Percentiles rank a stretch among this genome's conserved stretches.
Conservation (phyloP, 2,888 invertebrate species). For the Leucoma salicis region DNA sequence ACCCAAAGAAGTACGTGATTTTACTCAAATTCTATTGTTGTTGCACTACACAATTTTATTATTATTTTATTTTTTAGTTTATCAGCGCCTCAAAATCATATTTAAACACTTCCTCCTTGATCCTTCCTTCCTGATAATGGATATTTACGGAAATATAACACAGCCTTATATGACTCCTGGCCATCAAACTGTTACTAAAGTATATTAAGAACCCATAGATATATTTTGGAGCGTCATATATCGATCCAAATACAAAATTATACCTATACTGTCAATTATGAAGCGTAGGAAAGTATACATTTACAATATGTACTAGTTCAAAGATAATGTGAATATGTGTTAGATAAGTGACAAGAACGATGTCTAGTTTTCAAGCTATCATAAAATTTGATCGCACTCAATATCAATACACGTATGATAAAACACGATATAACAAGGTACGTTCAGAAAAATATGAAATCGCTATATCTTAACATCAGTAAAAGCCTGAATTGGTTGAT, state of each 20-base stretch:
- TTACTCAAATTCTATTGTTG: neutral
- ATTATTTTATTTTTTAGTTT: too few species aligned
- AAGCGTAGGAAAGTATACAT: constrained; percentile 20
- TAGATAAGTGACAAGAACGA: constrained; percentile 14
- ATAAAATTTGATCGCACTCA: constrained; percentile 29
- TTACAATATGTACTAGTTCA: constrained; percentile 14
- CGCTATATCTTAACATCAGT: constrained; percentile 22
- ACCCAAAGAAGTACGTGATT: neutral
- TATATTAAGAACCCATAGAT: constrained; percentile 10
- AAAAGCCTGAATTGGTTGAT: constrained; percentile 26
- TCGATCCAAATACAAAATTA: constrained; percentile 2
- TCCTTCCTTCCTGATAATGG: constrained; percentile 27
- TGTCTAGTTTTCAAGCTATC: constrained; percentile 21
- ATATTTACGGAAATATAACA: constrained; percentile 36
- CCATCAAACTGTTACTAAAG: constrained; percentile 39
- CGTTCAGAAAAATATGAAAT: constrained; percentile 19
- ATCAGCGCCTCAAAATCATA: constrained; percentile 21
- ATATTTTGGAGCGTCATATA: constrained; percentile 9
- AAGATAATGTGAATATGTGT: constrained; percentile 21
- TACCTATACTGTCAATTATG: constrained; percentile 3
- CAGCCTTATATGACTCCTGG: constrained; percentile 64
- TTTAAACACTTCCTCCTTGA: constrained; percentile 31
- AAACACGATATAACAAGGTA: constrained; percentile 13
- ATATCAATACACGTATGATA: constrained; percentile 18
- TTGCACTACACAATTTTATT: neutral